Conservation (phyloP, 2,113 vertebrate genomes). For the Capreolus pygargus region DNA sequence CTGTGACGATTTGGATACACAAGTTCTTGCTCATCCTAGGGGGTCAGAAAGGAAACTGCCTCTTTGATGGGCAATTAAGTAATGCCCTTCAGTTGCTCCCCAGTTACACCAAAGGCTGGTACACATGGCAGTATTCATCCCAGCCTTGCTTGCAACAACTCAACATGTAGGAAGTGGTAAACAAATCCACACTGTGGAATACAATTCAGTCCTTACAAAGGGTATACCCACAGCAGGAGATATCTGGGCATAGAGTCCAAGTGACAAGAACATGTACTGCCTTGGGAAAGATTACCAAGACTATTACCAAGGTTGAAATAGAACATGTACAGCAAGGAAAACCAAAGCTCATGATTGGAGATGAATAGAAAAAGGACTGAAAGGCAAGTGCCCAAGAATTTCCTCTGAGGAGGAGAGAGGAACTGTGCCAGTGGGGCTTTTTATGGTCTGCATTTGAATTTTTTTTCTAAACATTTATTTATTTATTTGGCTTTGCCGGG, state of each 20-base stretch:
- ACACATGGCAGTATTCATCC: neutral
- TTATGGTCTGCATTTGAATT: neutral
- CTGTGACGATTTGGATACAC: neutral
- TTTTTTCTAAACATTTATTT: neutral
- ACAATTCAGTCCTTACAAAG: neutral
- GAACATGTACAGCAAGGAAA: neutral
- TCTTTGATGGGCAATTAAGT: neutral
- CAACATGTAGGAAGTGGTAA: neutral
- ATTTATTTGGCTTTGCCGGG: too few relatives aligned
- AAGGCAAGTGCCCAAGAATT: neutral
- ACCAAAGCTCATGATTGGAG: neutral
- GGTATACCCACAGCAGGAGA: neutral
- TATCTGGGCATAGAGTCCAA: neutral
- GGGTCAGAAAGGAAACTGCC: neutral
- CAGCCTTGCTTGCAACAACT: neutral
- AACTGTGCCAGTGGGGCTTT: neutral
- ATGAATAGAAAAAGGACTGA: neutral
- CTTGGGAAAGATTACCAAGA: neutral
- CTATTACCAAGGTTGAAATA: neutral
- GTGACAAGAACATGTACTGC: neutral
- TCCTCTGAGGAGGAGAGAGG: neutral
- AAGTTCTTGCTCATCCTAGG: neutral
- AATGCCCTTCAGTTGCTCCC: neutral
- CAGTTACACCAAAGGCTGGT: neutral
- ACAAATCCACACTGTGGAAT: neutral